phyloP scores from a whole-genome alignment of 2,888 invertebrate genomes.

The Geotrupes spiniger region DNA sequence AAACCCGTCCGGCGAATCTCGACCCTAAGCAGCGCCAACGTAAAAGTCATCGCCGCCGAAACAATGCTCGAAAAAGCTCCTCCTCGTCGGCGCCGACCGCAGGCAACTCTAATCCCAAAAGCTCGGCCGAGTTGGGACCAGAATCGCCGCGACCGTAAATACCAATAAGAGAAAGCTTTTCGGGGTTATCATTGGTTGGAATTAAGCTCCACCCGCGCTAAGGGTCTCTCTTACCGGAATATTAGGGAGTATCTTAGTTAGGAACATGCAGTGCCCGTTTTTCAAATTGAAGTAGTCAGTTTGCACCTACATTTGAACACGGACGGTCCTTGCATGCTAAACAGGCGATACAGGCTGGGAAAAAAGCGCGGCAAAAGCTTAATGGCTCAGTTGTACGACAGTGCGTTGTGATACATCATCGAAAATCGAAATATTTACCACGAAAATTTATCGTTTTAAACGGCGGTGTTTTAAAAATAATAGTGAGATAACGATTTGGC shows the following conservation, averaged over 20 bases:
- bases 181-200: conserved; percentile 63
- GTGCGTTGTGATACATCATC: no score
- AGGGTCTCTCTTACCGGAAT: conserved; percentile 45
- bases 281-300: conserved; percentile 50
- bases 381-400: conserved; percentile 3
- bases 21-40: conserved; percentile 24
- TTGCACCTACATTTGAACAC: conserved; percentile 42
- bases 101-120: conserved; percentile 13
- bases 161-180: conserved; percentile 61
- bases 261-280: conserved; percentile 43
- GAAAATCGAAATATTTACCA: no score
- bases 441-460: no score
- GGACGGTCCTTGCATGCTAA: conserved; percentile 35
- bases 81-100: conserved; percentile 24
- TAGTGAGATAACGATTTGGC: no score
- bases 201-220: conserved; percentile 51
- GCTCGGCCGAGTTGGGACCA: conserved; percentile 12
- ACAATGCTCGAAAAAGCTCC: conserved; percentile 32
- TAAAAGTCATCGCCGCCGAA: conserved; percentile 26
- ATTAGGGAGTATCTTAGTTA: conserved; percentile 51
- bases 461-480: no score
- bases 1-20: conserved; percentile 20
- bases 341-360: conserved; percentile 13
- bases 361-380: conserved; percentile 17
- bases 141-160: conserved; percentile 12